Evolutionary conservation across 1,140 invertebrate species (phyloP).

Genomic region (Metaphire vulgaris): DNA sequence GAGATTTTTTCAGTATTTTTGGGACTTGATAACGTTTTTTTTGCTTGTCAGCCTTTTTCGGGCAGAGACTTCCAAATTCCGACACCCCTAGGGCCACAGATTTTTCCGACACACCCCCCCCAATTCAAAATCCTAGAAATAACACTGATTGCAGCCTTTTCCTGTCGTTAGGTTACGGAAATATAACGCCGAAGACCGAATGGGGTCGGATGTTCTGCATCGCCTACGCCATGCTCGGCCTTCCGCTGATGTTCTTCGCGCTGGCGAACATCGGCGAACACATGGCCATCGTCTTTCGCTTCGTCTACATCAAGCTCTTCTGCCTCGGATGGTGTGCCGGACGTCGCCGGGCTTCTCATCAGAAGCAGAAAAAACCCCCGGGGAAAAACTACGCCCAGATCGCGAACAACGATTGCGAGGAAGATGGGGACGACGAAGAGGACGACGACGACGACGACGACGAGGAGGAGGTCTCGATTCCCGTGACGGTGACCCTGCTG

Average conservation of each 20-base stretch:
- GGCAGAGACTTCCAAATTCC: too few species aligned
- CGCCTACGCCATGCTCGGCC: constrained; percentile 29
- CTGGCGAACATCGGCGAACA: constrained; percentile 89
- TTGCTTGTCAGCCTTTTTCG: too few species aligned
- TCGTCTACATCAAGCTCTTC: constrained; percentile 72
- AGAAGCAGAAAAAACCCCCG: not conserved
- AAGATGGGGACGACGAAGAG: constrained; percentile 41
- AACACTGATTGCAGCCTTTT: too few species aligned
- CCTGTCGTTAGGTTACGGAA: constrained; percentile 66
- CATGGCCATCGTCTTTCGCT: constrained; percentile 87
- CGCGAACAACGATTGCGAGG: constrained; percentile 35
- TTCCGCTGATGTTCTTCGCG: constrained; percentile 73
- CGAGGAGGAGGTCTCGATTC: constrained; percentile 54
- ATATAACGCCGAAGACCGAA: constrained; percentile 27
- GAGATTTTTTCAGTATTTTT: too few species aligned
- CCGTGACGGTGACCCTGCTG: constrained; percentile 78
- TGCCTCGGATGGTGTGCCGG: not conserved
- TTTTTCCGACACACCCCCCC: too few species aligned
- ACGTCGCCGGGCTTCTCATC: too few species aligned
- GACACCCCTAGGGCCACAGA: too few species aligned
- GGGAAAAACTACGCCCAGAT: constrained; percentile 11
- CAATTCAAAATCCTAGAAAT: too few species aligned
- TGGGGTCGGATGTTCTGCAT: constrained; percentile 30
- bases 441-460: constrained; percentile 43
- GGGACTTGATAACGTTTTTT: too few species aligned